Conservation (phyloP, 1,140 invertebrate genomes). For the Panagrolaimus sp. region DNA sequence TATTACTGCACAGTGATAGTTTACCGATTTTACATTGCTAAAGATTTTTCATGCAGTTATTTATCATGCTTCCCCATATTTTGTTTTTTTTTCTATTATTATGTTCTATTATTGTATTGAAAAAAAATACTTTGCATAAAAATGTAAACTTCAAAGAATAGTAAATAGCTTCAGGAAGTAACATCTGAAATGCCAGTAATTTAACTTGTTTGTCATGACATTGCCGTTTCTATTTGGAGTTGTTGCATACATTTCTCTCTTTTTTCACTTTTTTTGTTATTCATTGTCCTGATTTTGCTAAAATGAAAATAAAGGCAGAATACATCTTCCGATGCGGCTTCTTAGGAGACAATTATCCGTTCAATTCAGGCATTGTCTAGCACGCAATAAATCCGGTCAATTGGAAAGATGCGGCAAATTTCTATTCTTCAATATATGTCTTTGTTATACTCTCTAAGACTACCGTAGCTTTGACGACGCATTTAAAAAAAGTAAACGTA, state of each 20-base stretch:
- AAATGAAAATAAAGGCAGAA: not conserved
- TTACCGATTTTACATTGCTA: too few relatives aligned
- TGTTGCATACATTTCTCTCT: too few relatives aligned
- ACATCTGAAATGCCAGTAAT: slow-evolving; percentile 10
- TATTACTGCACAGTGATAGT: too few relatives aligned
- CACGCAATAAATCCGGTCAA: slow-evolving; percentile 8
- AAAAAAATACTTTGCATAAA: slow-evolving; percentile 11
- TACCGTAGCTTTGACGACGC: slow-evolving; percentile 7
- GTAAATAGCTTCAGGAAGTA: not conserved
- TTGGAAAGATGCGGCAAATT: not conserved
- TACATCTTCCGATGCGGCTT: not conserved
- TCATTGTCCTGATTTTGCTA: slow-evolving; percentile 4
- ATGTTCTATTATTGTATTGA: not conserved
- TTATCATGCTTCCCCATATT: too few relatives aligned
- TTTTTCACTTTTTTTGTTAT: not conserved
- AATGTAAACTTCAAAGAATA: slow-evolving; percentile 6
- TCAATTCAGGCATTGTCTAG: slow-evolving; percentile 12
- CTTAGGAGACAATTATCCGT: slow-evolving; percentile 1
- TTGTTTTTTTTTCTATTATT: too few relatives aligned
- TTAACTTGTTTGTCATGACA: slow-evolving; percentile 11
- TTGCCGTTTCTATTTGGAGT: not conserved
- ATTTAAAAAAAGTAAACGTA: not conserved
- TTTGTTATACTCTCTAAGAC: not conserved
- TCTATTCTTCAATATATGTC: not conserved
- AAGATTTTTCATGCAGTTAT: too few relatives aligned